phyloP scores from a whole-genome alignment of 2,113 vertebrate species.

The Carettochelys insculpta region DNA sequence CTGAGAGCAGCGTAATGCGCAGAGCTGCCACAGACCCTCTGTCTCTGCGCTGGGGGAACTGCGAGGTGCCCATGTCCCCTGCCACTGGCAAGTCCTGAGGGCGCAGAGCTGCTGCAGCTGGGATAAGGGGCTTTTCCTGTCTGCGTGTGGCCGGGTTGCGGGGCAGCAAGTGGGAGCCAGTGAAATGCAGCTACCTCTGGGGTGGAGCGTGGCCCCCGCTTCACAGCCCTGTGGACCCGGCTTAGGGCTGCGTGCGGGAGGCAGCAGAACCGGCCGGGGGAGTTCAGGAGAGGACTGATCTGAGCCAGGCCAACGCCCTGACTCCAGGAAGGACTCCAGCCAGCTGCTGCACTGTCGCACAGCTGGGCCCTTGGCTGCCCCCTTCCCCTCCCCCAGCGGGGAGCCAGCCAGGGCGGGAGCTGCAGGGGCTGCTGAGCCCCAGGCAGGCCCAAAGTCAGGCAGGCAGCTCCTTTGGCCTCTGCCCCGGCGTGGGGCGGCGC shows the following conservation, averaged over 20 bases:
- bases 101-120: background rate
- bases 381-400: background rate
- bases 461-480: background rate
- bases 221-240: background rate
- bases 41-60: conserved; percentile 52
- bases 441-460: background rate
- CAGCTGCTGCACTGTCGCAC: conserved; percentile 53
- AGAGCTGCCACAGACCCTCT: conserved; percentile 8
- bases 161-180: background rate
- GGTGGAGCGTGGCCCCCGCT: background rate
- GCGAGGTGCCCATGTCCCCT: conserved; percentile 60
- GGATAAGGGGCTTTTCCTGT: background rate
- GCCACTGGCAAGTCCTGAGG: background rate
- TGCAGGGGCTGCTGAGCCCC: background rate
- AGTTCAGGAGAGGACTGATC: background rate
- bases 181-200: background rate
- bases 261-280: background rate
- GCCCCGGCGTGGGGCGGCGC: too few species aligned
- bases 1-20: too few species aligned
- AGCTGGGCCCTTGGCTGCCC: conserved; percentile 44
- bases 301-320: background rate
- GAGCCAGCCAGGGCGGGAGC: background rate
- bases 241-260: background rate
- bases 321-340: background rate
- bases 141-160: too few species aligned